Conservation (phyloP, 2,888 invertebrate genomes). For the Acholoe squamosa region DNA sequence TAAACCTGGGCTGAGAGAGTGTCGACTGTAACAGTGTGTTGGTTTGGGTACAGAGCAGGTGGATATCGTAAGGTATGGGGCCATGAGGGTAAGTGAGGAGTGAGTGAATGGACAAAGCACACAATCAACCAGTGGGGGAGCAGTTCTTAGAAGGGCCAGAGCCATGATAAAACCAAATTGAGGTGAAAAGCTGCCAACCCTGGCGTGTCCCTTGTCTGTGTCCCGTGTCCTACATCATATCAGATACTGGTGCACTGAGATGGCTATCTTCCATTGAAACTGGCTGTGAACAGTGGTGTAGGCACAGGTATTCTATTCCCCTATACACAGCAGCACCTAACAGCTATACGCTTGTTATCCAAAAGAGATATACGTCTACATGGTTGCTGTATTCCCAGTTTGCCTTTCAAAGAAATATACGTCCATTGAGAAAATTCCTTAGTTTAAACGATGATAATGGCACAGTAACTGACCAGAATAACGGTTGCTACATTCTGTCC, state of each 20-base stretch:
- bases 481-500: too few species aligned
- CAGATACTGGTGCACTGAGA: not conserved
- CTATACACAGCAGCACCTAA: too few species aligned
- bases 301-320: not conserved
- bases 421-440: not conserved
- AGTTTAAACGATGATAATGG: not conserved
- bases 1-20: too few species aligned
- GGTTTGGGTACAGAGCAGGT: slow-evolving; percentile 30
- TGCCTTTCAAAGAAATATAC: not conserved
- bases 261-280: not conserved
- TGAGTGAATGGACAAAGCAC: not conserved
- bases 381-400: not conserved
- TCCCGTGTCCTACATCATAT: not conserved
- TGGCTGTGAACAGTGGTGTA: not conserved
- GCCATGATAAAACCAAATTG: not conserved
- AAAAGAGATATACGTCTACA: not conserved
- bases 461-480: too few species aligned
- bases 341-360: too few species aligned
- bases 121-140: not conserved
- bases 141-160: slow-evolving; percentile 15
- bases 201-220: not conserved
- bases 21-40: not conserved
- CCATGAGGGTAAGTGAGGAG: not conserved
- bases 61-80: not conserved
- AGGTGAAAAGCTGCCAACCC: slow-evolving; percentile 11